Conservation (phyloP, 2,797 vertebrate species). For the Staurois parvus region DNA sequence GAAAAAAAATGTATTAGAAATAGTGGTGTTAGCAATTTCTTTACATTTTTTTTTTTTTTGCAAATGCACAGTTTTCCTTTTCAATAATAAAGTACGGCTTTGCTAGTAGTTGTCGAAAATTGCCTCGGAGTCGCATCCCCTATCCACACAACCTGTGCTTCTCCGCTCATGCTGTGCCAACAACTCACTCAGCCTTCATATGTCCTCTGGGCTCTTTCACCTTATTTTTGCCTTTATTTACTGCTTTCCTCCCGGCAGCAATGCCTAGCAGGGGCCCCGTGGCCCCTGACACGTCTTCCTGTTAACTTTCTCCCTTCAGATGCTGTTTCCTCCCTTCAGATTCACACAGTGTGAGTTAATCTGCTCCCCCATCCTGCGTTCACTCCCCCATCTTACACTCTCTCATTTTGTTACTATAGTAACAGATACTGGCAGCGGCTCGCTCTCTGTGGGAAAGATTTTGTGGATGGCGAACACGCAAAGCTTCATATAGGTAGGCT, state of each 20-base stretch:
- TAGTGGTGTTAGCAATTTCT: no score
- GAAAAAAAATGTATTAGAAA: no score
- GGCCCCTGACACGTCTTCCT: background rate
- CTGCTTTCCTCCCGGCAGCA: background rate
- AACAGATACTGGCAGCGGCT: constrained; percentile 51
- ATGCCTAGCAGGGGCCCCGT: background rate
- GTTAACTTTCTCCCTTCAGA: background rate
- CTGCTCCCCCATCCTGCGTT: constrained; percentile 26
- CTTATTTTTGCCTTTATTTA: background rate
- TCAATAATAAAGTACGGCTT: no score
- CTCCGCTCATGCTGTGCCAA: background rate
- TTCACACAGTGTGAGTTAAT: constrained; percentile 46
- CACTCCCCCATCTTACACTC: constrained; percentile 31
- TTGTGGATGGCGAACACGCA: constrained; percentile 33
- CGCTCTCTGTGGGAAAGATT: constrained; percentile 36
- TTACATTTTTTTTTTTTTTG: no score
- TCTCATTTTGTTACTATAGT: constrained; percentile 51
- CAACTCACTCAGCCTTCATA: background rate
- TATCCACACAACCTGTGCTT: background rate
- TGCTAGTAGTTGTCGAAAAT: no score
- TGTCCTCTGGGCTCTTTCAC: background rate
- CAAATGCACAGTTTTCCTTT: no score
- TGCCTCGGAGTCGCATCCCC: background rate
- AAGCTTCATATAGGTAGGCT: constrained; percentile 14
- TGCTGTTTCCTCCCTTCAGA: background rate